Conservation (phyloP, 2,888 invertebrate species). For the Fragum whitleyi region DNA sequence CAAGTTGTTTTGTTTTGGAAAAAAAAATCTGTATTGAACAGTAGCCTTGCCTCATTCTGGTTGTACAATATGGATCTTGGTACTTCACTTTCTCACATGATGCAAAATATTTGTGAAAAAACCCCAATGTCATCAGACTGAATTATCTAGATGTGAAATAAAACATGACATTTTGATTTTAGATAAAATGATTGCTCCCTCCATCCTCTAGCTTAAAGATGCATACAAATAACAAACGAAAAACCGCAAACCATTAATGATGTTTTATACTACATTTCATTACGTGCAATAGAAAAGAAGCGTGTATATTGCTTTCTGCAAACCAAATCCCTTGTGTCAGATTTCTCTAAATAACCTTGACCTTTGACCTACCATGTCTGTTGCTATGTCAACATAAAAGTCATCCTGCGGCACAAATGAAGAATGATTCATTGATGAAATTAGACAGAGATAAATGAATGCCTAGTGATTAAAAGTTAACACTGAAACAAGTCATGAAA, state of each 20-base stretch:
- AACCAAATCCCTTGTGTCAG: conserved; percentile 33
- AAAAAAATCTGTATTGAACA: too few species aligned
- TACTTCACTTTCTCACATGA: too few species aligned
- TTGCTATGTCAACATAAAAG: conserved; percentile 50
- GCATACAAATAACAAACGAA: neutral
- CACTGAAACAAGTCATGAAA: neutral
- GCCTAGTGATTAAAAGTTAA: neutral
- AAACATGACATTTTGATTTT: too few species aligned
- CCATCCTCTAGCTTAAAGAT: too few species aligned
- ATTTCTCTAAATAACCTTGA: conserved; percentile 30
- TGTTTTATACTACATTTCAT: conserved; percentile 12
- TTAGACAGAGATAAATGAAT: neutral
- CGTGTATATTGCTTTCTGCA: conserved; percentile 39
- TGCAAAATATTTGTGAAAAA: too few species aligned
- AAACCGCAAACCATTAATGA: conserved; percentile 21
- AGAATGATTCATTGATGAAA: conserved; percentile 12
- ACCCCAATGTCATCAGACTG: too few species aligned
- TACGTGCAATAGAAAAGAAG: conserved; percentile 42
- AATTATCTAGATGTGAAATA: too few species aligned
- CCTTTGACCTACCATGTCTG: conserved; percentile 54
- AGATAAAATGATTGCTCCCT: too few species aligned
- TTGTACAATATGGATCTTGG: too few species aligned
- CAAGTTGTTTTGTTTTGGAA: too few species aligned
- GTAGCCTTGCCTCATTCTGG: too few species aligned
- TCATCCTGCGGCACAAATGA: conserved; percentile 52